Evolutionary conservation across 2,113 vertebrate genomes (phyloP).

Genomic region (Geothlypis trichas): DNA sequence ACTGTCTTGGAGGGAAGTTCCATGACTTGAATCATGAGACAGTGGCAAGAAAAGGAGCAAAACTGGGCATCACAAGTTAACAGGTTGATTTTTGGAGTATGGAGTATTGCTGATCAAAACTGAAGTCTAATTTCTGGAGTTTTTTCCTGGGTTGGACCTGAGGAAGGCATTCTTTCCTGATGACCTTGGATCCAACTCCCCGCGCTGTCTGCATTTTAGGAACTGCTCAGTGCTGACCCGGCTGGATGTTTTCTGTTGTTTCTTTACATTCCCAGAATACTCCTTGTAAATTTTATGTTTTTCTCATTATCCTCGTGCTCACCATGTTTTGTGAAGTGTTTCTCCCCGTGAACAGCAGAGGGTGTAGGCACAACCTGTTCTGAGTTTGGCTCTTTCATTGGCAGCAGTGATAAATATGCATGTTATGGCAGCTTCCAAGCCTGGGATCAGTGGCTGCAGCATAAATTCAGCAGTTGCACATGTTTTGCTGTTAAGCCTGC

Average conservation of each 20-base stretch:
- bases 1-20: not conserved
- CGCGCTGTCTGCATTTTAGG: not conserved
- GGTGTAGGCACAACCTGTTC: not conserved
- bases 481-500: conserved; percentile 54
- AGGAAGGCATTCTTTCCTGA: not conserved
- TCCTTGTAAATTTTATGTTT: not conserved
- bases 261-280: conserved; percentile 35
- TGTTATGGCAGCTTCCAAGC: conserved; percentile 15
- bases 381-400: not conserved
- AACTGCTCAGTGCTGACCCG: not conserved
- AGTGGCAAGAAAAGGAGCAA: not conserved
- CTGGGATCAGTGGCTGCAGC: conserved; percentile 42
- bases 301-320: not conserved
- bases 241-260: not conserved
- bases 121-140: not conserved
- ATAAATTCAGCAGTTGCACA: conserved; percentile 38
- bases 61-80: fast-evolving
- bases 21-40: not conserved
- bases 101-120: not conserved
- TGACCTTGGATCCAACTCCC: not conserved
- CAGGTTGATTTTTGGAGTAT: not conserved
- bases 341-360: conserved; percentile 30
- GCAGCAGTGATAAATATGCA: not conserved
- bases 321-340: not conserved
- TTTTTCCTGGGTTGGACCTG: not conserved